Evolutionary conservation across 2,113 vertebrate species (phyloP).

Genomic region (Thamnaconus septentrionalis): DNA sequence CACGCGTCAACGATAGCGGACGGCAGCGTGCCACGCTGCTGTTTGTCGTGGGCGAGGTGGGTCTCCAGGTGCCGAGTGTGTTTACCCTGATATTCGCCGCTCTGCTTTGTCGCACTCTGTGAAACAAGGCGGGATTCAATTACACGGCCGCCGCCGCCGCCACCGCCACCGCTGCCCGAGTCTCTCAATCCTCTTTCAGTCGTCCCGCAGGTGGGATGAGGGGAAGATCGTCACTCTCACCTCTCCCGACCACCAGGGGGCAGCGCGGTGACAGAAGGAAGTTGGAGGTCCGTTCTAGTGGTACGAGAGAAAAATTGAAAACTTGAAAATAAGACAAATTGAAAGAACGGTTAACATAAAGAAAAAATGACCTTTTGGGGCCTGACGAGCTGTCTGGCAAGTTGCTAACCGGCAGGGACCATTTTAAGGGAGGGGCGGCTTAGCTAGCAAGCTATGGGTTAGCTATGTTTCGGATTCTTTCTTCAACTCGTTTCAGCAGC

Average conservation of each 20-base stretch:
- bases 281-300: slow-evolving; percentile 1
- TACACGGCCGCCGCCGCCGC: slow-evolving; percentile 61
- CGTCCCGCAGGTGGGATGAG: slow-evolving; percentile 61
- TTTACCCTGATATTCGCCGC: slow-evolving; percentile 54
- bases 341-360: no score
- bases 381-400: no score
- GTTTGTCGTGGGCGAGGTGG: slow-evolving; percentile 41
- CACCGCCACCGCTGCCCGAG: slow-evolving; percentile 52
- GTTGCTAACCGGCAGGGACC: no score
- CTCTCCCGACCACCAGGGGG: slow-evolving; percentile 25
- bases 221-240: slow-evolving; percentile 28
- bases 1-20: slow-evolving; percentile 14
- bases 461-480: no score
- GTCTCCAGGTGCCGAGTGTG: slow-evolving; percentile 54
- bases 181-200: slow-evolving; percentile 70
- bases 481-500: no score
- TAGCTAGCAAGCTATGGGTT: no score
- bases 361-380: no score
- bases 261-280: slow-evolving; percentile 51
- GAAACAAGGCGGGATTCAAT: slow-evolving; percentile 76
- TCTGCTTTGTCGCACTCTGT: slow-evolving; percentile 62
- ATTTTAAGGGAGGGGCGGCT: no score
- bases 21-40: neutral
- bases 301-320: neutral
- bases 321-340: no score